Base-by-base conservation (phyloP, 2,888 invertebrate species). In the Neoascia interrupta region DNA sequence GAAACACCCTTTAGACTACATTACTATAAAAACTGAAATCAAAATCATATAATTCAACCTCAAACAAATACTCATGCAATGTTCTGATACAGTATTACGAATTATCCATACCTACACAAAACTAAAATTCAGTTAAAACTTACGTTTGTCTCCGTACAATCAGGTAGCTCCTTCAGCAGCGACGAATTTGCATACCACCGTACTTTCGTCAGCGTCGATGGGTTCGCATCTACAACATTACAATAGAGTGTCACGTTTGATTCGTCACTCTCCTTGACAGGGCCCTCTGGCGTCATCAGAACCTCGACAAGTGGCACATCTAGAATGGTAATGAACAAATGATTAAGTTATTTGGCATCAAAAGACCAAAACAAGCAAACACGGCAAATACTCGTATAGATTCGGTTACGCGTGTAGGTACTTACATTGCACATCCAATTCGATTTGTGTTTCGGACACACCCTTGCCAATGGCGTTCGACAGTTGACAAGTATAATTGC, bases 101-200 rank as follows among this genome's bases (percentile, higher is more conserved):
- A 36, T 36, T 31, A 28, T 37, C 28, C 49, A 41, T n/a, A 60
- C 56, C 31, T 37, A 63, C 54, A 19, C 13, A 13, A 13, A 13
- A 19, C n/a, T 18, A 19, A 49, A 11, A 28, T n/a, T 28, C 11
- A n/a, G n/a, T n/a, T n/a, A n/a, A 6, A 11, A 81, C 85, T 82
- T 82, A 87, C 87, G 80, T 85, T 85, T 1, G 85, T 86, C 63
- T 87, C 87, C 66, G 84, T 83, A 86, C 96, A 96, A 84, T 96
- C 95, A 0, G 96, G 95, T 81, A 96, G 89, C 87, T 96, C 95
- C 86, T 96, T 96, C 83, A 97, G 90, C 36, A 96, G 88, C 80
- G 94, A 93, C 1, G 94, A 95, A 84, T 96, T 95, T 82, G 96
- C 90, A 87, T 93, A 96, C 97, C 97, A 97, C 82, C 95, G 92